Conservation (phyloP, 2,888 invertebrate species). For the Lucinisca nassula region DNA sequence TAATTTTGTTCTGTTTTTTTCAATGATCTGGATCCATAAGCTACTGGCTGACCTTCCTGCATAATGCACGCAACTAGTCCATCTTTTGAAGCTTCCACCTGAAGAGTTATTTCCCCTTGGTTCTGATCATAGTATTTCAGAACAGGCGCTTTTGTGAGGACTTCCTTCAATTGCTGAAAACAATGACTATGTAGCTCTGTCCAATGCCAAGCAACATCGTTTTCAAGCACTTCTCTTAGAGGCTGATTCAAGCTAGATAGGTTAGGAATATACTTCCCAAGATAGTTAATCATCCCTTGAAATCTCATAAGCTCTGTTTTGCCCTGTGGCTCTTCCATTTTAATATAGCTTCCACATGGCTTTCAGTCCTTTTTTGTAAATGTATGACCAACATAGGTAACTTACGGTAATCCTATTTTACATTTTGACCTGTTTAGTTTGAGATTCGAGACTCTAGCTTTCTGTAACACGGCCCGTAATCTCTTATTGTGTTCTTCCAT, state of each 20-base stretch:
- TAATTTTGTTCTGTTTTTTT: constrained; percentile 65
- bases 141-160: constrained; percentile 34
- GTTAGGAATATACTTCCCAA: constrained; percentile 60
- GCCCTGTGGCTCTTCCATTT: constrained; percentile 54
- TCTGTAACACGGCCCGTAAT: constrained; percentile 34
- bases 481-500: constrained; percentile 37
- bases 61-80: too few relatives aligned
- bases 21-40: constrained; percentile 63
- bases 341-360: constrained; percentile 56
- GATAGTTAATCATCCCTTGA: constrained; percentile 71
- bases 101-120: too few relatives aligned
- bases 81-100: too few relatives aligned
- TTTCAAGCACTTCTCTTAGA: constrained; percentile 32
- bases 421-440: constrained; percentile 38
- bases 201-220: constrained; percentile 48
- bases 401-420: constrained; percentile 25
- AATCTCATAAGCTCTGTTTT: constrained; percentile 55
- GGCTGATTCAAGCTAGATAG: constrained; percentile 54
- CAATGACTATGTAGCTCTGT: constrained; percentile 20
- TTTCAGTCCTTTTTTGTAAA: constrained; percentile 40
- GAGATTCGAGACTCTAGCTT: constrained; percentile 23
- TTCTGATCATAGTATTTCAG: constrained; percentile 35
- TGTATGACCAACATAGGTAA: constrained; percentile 63
- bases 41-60: constrained; percentile 64
- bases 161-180: constrained; percentile 37